Conservation (phyloP, 1,140 invertebrate genomes). For the Drosophila gunungcola region DNA sequence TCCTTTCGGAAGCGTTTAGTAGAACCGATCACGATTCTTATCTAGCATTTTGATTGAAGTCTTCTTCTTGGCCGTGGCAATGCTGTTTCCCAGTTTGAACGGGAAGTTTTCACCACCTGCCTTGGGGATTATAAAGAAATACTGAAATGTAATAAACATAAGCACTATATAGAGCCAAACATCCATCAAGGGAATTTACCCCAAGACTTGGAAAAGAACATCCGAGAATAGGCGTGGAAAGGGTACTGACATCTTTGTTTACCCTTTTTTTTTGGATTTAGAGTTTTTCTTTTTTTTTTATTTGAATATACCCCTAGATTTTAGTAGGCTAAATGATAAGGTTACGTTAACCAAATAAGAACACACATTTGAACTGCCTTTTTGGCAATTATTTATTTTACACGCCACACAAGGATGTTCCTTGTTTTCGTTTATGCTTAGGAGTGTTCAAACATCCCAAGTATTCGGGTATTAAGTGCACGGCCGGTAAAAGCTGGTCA, state of each 20-base stretch:
- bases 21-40: constrained; percentile 38
- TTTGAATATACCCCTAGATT: constrained; percentile 17
- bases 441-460: no score
- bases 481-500: no score
- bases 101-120: constrained; percentile 12
- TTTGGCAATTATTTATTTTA: no score
- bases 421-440: no score
- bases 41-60: constrained; percentile 24
- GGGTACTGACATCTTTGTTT: neutral
- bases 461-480: no score
- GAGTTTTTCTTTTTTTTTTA: constrained; percentile 5
- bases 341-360: neutral
- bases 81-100: neutral
- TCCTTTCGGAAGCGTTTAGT: constrained; percentile 37
- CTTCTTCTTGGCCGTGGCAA: constrained; percentile 1
- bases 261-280: neutral
- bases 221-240: constrained; percentile 13
- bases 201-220: constrained; percentile 21
- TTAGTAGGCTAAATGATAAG: constrained; percentile 3
- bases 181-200: constrained; percentile 41
- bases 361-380: neutral
- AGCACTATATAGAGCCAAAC: neutral
- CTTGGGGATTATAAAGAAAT: constrained; percentile 9
- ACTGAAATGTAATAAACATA: neutral
- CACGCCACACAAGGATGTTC: no score